Evolutionary conservation across 1,140 invertebrate genomes (phyloP), one percentile per base, ranked within the genome.

Genomic region (Leptinotarsa lineolata): DNA sequence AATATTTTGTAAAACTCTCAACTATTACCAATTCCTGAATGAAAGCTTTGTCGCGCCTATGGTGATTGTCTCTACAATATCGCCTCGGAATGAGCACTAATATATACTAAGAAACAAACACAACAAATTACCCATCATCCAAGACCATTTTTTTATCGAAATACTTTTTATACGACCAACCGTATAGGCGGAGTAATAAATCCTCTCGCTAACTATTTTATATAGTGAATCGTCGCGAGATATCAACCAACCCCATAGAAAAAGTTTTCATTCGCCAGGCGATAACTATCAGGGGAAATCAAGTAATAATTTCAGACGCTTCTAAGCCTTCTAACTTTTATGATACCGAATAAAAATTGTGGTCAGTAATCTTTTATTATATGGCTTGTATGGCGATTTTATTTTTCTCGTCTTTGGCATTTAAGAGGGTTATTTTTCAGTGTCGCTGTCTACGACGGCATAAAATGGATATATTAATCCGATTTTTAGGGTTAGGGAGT

Each of bases 231-330:
- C 48, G 48, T 54, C 15, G 13, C 48, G 48, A 54, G 21, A 11
- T 54, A n/a, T 54, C 48, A 54, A 54, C 48, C 48, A 54, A 54
- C 48, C 15, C 48, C 22, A 54, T 48, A 69, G 21, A 69, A 59
- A 69, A 69, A 69, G 46, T 69, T 69, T 69, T 60, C 58, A 69
- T 59, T 59, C 68, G 54, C 48, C 20, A 69, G 68, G 46, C 39
- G 68, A 69, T 69, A 69, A 69, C 39, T 69, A 59, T 69, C 68
- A 59, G 68, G 68, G 68, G 68, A 69, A 69, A 69, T 69, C 68
- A 69, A 60, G 68, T 59, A 69, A 59, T 69, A 69, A 69, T 69
- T 69, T 69, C 54, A 69, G 68, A 60, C 68, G 68, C 68, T 69
- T 69, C 54, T 69, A 69, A 69, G 68, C 68, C 68, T 69, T 69